These are phyloP conservation scores for Platycnemis pennipes DNA, from an alignment of 2,888 invertebrate species.

Conservation along the genomic window DNA sequence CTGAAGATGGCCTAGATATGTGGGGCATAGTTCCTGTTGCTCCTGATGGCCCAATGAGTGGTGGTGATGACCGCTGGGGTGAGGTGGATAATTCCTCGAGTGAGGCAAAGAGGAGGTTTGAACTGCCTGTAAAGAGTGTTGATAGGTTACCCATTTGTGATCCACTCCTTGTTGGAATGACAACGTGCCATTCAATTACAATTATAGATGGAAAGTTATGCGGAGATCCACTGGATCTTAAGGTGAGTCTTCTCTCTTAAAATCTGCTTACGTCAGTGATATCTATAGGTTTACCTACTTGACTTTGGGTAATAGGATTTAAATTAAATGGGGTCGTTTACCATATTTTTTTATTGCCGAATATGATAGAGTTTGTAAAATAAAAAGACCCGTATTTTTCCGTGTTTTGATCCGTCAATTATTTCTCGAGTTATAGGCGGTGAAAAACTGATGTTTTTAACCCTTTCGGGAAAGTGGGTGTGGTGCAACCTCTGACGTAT, in stretches of 20 bases:
- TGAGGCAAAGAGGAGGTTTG: slow-evolving; percentile 75
- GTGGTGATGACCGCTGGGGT: slow-evolving; percentile 48
- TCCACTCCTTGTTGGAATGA: slow-evolving; percentile 88
- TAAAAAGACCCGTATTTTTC: too few species aligned
- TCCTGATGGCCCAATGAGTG: slow-evolving; percentile 39
- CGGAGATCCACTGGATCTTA: slow-evolving; percentile 97
- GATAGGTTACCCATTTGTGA: slow-evolving; percentile 80
- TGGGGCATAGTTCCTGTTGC: slow-evolving; percentile 91
- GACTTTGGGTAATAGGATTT: too few species aligned
- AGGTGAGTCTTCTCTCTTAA: slow-evolving; percentile 79
- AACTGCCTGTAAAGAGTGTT: slow-evolving; percentile 80
- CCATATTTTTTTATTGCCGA: too few species aligned
- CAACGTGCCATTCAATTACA: slow-evolving; percentile 95
- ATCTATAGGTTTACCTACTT: too few species aligned
- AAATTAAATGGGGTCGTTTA: too few species aligned
- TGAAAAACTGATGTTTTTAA: too few species aligned
- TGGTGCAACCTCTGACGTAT: too few species aligned
- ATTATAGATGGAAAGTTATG: slow-evolving; percentile 92
- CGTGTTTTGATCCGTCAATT: too few species aligned
- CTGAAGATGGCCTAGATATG: slow-evolving; percentile 97
- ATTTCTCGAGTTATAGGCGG: too few species aligned
- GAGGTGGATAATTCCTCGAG: slow-evolving; percentile 54
- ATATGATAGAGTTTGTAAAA: too few species aligned
- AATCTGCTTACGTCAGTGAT: background rate
- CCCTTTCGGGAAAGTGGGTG: too few species aligned